Evolutionary conservation across 2,113 vertebrate genomes (phyloP).

Genomic region (Callopanchax toddi): DNA sequence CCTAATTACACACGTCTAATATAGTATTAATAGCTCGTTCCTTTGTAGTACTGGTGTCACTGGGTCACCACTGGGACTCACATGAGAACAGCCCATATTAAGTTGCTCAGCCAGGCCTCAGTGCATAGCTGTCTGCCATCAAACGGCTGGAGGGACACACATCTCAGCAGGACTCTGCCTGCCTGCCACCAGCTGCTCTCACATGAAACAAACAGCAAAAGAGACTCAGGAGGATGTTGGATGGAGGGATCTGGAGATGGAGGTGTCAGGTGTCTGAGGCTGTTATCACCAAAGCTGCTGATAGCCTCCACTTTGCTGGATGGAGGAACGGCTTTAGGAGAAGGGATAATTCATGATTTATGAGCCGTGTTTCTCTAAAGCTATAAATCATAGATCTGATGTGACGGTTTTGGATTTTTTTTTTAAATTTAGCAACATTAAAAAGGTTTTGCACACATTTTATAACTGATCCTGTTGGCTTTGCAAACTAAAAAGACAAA

Average conservation of each 20-base stretch:
- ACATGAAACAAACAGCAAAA: slow-evolving; percentile 49
- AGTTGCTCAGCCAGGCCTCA: slow-evolving; percentile 49
- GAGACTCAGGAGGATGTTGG: slow-evolving; percentile 29
- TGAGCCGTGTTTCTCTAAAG: slow-evolving; percentile 7
- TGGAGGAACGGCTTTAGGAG: slow-evolving; percentile 9
- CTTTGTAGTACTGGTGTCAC: slow-evolving; percentile 43
- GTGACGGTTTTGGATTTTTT: not conserved
- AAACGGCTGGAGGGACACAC: slow-evolving; percentile 46
- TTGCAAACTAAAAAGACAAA: too few relatives aligned
- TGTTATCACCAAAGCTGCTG: slow-evolving; percentile 51
- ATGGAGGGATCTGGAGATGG: slow-evolving; percentile 24
- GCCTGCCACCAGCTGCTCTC: slow-evolving; percentile 65
- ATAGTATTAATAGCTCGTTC: slow-evolving; percentile 49
- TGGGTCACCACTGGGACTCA: slow-evolving; percentile 49
- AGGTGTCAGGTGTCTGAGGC: slow-evolving; percentile 53
- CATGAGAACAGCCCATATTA: slow-evolving; percentile 58
- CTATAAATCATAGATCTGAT: not conserved
- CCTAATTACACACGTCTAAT: slow-evolving; percentile 64
- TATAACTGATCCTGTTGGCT: too few relatives aligned
- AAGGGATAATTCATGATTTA: slow-evolving; percentile 30
- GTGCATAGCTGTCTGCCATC: slow-evolving; percentile 46
- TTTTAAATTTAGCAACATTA: too few relatives aligned
- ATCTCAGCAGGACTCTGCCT: slow-evolving; percentile 31
- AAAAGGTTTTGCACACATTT: too few relatives aligned
- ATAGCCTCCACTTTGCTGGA: slow-evolving; percentile 38